These are phyloP conservation scores for Apamea sordens DNA, from an alignment of 2,888 invertebrate genomes.

Conservation along the genomic window DNA sequence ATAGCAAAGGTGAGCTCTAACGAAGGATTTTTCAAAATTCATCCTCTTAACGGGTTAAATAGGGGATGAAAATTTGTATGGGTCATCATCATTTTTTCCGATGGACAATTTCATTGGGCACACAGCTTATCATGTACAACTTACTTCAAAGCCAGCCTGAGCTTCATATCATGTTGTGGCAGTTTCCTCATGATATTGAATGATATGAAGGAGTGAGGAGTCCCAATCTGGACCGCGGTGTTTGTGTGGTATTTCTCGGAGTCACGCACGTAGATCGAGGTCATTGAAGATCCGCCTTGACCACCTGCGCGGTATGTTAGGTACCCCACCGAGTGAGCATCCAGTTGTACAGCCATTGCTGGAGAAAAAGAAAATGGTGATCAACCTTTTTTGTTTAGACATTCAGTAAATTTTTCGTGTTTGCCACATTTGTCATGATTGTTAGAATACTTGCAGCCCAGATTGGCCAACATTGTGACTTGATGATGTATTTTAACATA, in stretches of 20 bases:
- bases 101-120: background rate
- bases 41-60: background rate
- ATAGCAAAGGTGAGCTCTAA: background rate
- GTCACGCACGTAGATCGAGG: slow-evolving; percentile 94
- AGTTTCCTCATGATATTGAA: slow-evolving; percentile 95
- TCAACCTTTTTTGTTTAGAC: background rate
- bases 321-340: slow-evolving; percentile 96
- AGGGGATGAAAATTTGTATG: too few species aligned
- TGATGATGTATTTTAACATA: background rate
- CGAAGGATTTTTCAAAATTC: background rate
- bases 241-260: slow-evolving; percentile 92
- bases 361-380: slow-evolving; percentile 64
- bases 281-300: slow-evolving; percentile 92
- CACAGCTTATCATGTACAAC: slow-evolving; percentile 73
- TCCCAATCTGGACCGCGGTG: slow-evolving; percentile 94
- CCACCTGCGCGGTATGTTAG: slow-evolving; percentile 95
- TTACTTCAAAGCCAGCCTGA: slow-evolving; percentile 95
- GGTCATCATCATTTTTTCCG: background rate
- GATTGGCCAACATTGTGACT: background rate
- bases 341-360: slow-evolving; percentile 96
- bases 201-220: slow-evolving; percentile 94
- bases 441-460: background rate
- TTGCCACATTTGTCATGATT: background rate
- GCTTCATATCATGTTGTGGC: slow-evolving; percentile 94
- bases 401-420: background rate